A percentile compares a stretch with the other conserved stretches of the same genome.
These are phyloP conservation scores for Manis crassicaudata DNA, from an alignment of 2,797 vertebrate species.

Conservation along the genomic window DNA sequence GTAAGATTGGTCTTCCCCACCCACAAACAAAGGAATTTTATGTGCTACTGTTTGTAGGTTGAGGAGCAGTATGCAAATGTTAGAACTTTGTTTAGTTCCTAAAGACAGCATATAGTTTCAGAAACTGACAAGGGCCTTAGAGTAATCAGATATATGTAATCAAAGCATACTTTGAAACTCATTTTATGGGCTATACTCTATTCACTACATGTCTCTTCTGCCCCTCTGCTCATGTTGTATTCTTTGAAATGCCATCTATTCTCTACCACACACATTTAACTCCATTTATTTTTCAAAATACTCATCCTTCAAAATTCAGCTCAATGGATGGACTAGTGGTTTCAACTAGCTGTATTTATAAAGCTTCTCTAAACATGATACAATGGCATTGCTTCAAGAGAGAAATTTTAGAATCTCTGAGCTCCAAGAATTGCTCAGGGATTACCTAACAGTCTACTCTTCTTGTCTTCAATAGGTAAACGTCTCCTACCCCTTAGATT, in stretches of 20 bases:
- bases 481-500: background rate
- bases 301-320: background rate
- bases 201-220: background rate
- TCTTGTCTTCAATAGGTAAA: background rate
- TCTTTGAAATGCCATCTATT: conserved; percentile 20
- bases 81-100: background rate
- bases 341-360: background rate
- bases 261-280: background rate
- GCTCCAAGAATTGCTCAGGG: background rate
- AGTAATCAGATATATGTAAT: background rate
- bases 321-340: background rate
- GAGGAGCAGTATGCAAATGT: background rate
- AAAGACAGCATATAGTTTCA: conserved; percentile 7
- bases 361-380: background rate
- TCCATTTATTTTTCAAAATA: conserved; percentile 34
- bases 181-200: background rate
- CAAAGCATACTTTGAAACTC: background rate
- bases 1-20: background rate
- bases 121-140: conserved; percentile 1
- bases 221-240: background rate
- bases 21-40: background rate
- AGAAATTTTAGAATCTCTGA: background rate
- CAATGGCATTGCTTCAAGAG: background rate
- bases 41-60: background rate
- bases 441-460: background rate